Evolutionary conservation across 2,113 vertebrate species (phyloP).

Genomic region (Lophura nycthemera): DNA sequence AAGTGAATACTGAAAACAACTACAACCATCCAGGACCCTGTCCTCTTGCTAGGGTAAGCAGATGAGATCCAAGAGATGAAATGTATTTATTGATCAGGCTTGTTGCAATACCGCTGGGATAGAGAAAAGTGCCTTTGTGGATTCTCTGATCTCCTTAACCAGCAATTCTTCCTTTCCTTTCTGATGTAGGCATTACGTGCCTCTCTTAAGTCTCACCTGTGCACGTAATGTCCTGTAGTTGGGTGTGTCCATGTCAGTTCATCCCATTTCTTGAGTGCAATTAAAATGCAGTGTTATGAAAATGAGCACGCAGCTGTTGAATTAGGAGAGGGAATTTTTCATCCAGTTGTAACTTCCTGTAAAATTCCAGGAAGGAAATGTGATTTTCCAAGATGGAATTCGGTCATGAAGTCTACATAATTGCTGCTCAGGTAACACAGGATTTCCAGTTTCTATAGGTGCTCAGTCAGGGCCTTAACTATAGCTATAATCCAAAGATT

Average conservation of each 20-base stretch:
- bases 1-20: no score
- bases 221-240: neutral
- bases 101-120: neutral
- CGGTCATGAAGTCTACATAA: neutral
- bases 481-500: neutral
- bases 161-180: neutral
- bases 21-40: neutral
- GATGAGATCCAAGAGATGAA: neutral
- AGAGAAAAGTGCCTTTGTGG: neutral
- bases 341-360: neutral
- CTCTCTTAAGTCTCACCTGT: neutral
- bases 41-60: neutral
- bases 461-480: neutral
- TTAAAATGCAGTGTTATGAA: slow-evolving; percentile 15
- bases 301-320: neutral
- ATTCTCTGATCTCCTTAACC: neutral
- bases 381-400: slow-evolving; percentile 37
- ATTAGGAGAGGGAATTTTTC: neutral
- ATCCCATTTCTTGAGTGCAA: neutral
- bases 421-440: neutral
- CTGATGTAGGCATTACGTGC: fast-evolving
- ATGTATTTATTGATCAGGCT: neutral
- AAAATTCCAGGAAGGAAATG: slow-evolving; percentile 31
- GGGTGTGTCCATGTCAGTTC: neutral
- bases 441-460: neutral